phyloP scores from a whole-genome alignment of 2,888 invertebrate genomes.

The Lobophora halterata region DNA sequence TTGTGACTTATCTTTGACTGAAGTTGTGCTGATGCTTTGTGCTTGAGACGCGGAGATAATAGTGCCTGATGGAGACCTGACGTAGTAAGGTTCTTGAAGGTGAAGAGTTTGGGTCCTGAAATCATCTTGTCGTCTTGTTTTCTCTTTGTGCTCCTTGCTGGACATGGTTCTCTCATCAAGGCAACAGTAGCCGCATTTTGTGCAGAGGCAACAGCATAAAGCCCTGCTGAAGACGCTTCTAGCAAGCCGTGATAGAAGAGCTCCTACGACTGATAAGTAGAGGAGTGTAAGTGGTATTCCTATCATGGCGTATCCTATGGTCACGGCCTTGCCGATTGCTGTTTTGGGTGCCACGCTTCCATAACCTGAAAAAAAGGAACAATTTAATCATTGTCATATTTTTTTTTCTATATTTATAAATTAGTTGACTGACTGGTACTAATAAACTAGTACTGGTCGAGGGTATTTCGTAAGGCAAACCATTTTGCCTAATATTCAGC shows the following conservation, averaged over 20 bases:
- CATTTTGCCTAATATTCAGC: too few species aligned
- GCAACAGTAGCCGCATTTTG: conserved; percentile 93
- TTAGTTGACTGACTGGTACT: too few species aligned
- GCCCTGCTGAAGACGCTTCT: conserved; percentile 90
- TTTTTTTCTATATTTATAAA: too few species aligned
- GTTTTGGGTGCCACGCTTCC: conserved; percentile 96
- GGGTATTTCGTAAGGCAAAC: too few species aligned
- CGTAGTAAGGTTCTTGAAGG: conserved; percentile 87
- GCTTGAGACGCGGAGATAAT: conserved; percentile 78
- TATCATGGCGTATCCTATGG: conserved; percentile 92
- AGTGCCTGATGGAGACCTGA: conserved; percentile 77
- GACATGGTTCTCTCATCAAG: conserved; percentile 92
- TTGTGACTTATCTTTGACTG: conserved; percentile 69
- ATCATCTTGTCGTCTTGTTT: conserved; percentile 86
- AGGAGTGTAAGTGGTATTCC: conserved; percentile 94
- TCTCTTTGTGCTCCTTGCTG: conserved; percentile 89
- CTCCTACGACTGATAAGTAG: conserved; percentile 92
- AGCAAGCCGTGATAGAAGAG: conserved; percentile 90
- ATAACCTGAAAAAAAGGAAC: conserved; percentile 91
- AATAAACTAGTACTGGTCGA: too few species aligned
- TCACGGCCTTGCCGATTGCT: conserved; percentile 93
- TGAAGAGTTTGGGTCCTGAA: conserved; percentile 81
- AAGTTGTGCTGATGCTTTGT: conserved; percentile 64
- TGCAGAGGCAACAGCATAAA: conserved; percentile 91
- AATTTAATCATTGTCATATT: too few species aligned